phyloP scores from a whole-genome alignment of 2,113 vertebrate genomes.

The Pogonocichla stellata region DNA sequence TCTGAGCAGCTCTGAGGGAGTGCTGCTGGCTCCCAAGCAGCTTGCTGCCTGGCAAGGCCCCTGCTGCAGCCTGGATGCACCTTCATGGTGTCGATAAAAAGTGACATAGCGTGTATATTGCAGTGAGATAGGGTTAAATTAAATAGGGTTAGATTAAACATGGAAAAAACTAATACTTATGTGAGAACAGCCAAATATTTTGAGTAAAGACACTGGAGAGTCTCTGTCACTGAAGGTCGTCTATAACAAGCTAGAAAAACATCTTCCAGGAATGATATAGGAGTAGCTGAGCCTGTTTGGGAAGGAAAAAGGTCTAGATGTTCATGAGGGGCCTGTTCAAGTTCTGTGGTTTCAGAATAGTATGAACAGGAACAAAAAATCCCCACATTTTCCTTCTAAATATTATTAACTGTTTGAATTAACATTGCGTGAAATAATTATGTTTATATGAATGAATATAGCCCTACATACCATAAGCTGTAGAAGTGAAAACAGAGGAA shows the following conservation, averaged over 20 bases:
- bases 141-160: background rate
- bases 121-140: background rate
- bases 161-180: background rate
- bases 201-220: background rate
- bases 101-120: accelerated
- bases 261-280: background rate
- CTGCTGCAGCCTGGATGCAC: background rate
- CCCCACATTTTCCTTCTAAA: background rate
- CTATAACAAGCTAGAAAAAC: background rate
- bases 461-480: background rate
- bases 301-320: background rate
- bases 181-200: background rate
- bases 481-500: background rate
- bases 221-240: background rate
- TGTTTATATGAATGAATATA: background rate
- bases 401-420: background rate
- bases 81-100: background rate
- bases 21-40: background rate
- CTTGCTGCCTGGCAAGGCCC: background rate
- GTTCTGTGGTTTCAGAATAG: background rate
- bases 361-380: background rate
- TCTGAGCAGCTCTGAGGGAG: background rate
- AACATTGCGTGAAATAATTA: background rate
- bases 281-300: background rate
- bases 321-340: background rate